These are phyloP conservation scores for Sus cebifrons DNA, from an alignment of 2,797 vertebrate genomes.

Conservation along the genomic window DNA sequence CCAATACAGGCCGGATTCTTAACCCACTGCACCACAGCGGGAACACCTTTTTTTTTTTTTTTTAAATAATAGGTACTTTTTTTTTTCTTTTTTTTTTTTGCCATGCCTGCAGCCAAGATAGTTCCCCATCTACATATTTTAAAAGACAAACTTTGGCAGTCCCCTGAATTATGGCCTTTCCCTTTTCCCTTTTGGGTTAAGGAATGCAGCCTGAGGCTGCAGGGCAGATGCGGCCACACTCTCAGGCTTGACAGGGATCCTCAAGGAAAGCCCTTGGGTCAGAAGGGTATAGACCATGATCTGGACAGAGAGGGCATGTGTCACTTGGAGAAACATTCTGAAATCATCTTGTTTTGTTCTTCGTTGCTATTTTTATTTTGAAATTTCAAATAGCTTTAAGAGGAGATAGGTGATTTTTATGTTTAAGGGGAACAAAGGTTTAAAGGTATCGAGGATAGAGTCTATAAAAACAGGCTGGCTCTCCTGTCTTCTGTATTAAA, in stretches of 20 bases:
- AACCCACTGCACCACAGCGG: no score
- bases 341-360: constrained; percentile 2
- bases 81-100: no score
- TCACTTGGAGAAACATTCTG: not conserved
- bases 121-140: not conserved
- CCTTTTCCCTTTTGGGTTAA: constrained; percentile 6
- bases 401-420: not conserved
- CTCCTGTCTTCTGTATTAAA: not conserved
- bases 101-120: no score
- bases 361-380: not conserved
- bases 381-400: constrained; percentile 37
- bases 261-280: not conserved
- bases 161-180: not conserved
- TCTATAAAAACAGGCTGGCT: not conserved
- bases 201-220: not conserved
- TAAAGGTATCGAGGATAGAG: not conserved
- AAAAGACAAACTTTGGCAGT: not conserved
- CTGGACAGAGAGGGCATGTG: not conserved
- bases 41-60: no score
- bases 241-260: not conserved
- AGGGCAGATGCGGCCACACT: not conserved
- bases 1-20: no score
- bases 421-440: constrained; percentile 21
- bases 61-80: no score
- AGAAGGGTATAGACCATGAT: not conserved